These are phyloP conservation scores for Limnephilus auricula DNA, from an alignment of 2,888 invertebrate species.

Conservation along the genomic window DNA sequence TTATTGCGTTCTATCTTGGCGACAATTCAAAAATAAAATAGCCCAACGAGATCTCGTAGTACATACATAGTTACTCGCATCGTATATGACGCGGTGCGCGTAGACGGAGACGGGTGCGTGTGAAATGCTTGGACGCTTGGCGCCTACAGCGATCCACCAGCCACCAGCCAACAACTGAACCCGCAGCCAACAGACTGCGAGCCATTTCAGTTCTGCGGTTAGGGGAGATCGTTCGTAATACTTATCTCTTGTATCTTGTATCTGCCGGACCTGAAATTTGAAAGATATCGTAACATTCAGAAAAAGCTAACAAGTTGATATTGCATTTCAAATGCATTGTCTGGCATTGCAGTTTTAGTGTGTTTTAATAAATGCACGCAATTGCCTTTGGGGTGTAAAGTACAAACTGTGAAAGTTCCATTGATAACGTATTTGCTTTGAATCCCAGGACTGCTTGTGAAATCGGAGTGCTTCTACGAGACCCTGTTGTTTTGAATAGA, in stretches of 20 bases:
- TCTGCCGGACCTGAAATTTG: conserved; percentile 1
- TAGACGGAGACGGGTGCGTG: conserved; percentile 31
- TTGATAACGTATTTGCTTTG: too few species aligned
- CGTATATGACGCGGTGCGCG: conserved; percentile 47
- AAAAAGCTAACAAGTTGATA: background rate
- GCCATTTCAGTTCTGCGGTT: conserved; percentile 51
- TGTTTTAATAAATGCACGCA: background rate
- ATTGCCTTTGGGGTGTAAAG: background rate
- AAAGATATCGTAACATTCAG: background rate
- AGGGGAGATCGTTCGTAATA: conserved; percentile 12
- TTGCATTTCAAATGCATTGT: background rate
- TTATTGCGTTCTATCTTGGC: conserved; percentile 65
- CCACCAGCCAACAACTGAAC: background rate
- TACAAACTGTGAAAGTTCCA: background rate
- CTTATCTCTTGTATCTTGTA: conserved; percentile 7
- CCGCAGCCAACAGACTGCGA: background rate
- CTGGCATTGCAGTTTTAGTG: background rate
- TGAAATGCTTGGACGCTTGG: conserved; percentile 29
- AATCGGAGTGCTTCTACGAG: background rate
- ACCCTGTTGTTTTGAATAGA: background rate
- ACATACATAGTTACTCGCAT: conserved; percentile 8
- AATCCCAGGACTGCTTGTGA: background rate
- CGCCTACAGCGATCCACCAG: conserved; percentile 37
- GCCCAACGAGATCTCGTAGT: conserved; percentile 45
- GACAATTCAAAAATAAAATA: conserved; percentile 65